Evolutionary conservation across 1,140 invertebrate species (phyloP), one percentile per base, ranked within the genome.

Genomic region (Magallana angulata): DNA sequence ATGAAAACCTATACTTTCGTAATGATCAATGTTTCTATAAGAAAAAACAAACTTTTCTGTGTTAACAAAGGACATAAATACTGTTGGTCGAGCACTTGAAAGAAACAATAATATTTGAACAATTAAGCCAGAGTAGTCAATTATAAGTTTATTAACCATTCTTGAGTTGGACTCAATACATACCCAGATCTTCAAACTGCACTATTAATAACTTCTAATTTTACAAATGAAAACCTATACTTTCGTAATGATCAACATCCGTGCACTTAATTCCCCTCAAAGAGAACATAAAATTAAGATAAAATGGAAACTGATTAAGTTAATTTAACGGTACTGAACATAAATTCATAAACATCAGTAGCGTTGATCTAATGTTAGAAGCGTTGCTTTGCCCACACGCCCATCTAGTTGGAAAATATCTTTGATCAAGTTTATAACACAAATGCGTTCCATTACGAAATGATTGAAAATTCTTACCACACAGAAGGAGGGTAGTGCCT

Each of bases 291-390:
- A 76, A 76, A 76, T 30, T 30, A 11, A 24, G 24, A 76, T 76
- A 30, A 76, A 76, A 76, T 76, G 36, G 24, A 76, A 36, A 76
- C 36, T 30, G 68, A 30, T 76, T 30, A 36, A 16, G 24, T 76
- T 76, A 76, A 76, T 76, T 76, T 76, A 30, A 76, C 68, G 68
- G 68, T 30, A 76, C 24, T 76, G 68, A 76, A 76, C 68, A 8
- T 76, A 30, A 76, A 76, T 76, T 76, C 24, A 76, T 76, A 76
- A 30, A 76, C 68, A 76, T 30, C 68, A 76, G 68, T 76, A 76
- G 24, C 68, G 68, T 76, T 76, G 68, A 76, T 76, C 68, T 9
- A 30, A 76, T 30, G 24, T 30, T 76, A 36, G 60, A 64, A 36
- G 24, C 4, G 24, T 30, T 11, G 24, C 24, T 30, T 36, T 76